A percentile compares a stretch with the other conserved stretches of the same genome.
These are phyloP conservation scores for Pteronotus mesoamericanus DNA, from an alignment of 2,797 vertebrate genomes.

Conservation along the genomic window DNA sequence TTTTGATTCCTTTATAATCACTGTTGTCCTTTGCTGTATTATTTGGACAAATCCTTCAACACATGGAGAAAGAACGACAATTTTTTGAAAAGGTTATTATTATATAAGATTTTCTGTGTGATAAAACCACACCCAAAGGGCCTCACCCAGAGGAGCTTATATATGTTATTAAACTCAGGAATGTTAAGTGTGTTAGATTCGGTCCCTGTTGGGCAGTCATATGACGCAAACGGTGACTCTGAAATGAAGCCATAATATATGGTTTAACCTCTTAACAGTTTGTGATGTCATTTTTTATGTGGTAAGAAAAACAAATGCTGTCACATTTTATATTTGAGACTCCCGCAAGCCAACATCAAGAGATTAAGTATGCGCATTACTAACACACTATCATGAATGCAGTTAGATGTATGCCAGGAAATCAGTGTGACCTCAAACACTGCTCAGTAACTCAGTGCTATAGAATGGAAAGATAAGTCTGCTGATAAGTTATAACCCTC, in stretches of 20 bases:
- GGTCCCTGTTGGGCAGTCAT: conserved; percentile 78
- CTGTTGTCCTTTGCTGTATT: conserved; percentile 70
- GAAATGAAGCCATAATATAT: conserved; percentile 69
- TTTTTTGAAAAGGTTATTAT: conserved; percentile 84
- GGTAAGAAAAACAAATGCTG: conserved; percentile 76
- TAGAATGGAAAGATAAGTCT: conserved; percentile 58
- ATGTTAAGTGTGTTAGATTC: conserved; percentile 82
- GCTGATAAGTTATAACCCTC: conserved; percentile 47
- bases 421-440: conserved; percentile 26
- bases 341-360: conserved; percentile 65
- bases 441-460: conserved; percentile 52
- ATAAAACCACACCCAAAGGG: conserved; percentile 80
- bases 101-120: conserved; percentile 79
- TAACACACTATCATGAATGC: conserved; percentile 60
- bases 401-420: conserved; percentile 39
- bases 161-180: conserved; percentile 80
- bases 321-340: conserved; percentile 67
- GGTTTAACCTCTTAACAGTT: conserved; percentile 76
- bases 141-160: conserved; percentile 80
- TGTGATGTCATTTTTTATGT: conserved; percentile 76
- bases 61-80: conserved; percentile 76
- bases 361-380: conserved; percentile 68
- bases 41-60: conserved; percentile 80
- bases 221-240: conserved; percentile 73
- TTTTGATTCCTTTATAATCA: conserved; percentile 42